Evolutionary conservation across 2,113 vertebrate genomes (phyloP).

Genomic region (Cervus canadensis): DNA sequence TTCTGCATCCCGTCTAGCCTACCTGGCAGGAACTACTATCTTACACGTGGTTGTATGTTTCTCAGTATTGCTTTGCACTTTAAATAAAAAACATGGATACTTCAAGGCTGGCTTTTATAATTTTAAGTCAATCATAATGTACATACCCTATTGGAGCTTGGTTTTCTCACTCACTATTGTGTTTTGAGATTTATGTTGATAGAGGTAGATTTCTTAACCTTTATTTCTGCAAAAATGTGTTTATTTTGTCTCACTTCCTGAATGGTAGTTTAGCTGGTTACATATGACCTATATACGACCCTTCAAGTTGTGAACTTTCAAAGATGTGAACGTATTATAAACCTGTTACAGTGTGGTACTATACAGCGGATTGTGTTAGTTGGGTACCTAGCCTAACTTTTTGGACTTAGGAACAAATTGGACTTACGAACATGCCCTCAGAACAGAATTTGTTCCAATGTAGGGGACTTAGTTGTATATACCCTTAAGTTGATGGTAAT

Average conservation of each 20-base stretch:
- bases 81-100: neutral
- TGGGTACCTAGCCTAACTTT: neutral
- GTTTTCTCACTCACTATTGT: neutral
- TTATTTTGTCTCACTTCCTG: neutral
- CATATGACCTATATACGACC: neutral
- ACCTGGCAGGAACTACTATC: neutral
- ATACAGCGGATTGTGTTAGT: neutral
- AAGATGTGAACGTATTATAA: neutral
- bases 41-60: neutral
- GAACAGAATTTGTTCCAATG: neutral
- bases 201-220: neutral
- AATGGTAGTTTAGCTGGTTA: slow-evolving; percentile 1
- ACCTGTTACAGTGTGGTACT: neutral
- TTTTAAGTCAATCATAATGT: neutral
- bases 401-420: neutral
- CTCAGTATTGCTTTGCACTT: neutral
- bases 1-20: neutral
- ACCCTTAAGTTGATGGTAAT: neutral
- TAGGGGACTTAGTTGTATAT: neutral
- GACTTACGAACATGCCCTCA: neutral
- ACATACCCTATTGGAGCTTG: neutral
- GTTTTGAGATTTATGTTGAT: neutral
- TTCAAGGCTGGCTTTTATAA: neutral
- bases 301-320: neutral
- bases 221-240: neutral